These are phyloP conservation scores for Bradypodion pumilum DNA, from an alignment of 2,797 vertebrate genomes.

Conservation along the genomic window DNA sequence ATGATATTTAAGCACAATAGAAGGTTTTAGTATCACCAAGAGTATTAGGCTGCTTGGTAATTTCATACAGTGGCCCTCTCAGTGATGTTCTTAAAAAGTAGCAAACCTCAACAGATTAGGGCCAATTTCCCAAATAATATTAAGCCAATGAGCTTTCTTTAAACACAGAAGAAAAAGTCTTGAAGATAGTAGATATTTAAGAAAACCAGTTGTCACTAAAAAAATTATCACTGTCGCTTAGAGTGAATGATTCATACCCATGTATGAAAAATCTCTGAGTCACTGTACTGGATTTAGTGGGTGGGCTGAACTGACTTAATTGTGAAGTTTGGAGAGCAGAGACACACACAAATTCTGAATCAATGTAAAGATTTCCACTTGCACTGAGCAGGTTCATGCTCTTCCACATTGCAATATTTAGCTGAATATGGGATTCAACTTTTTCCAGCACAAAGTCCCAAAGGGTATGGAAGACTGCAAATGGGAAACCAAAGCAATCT, in stretches of 20 bases:
- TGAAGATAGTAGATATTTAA: constrained; percentile 13
- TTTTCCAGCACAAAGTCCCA: background rate
- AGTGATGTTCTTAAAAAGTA: background rate
- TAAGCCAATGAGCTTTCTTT: background rate
- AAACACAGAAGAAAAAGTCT: background rate
- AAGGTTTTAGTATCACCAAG: background rate
- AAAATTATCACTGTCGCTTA: constrained; percentile 60
- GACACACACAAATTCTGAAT: constrained; percentile 2
- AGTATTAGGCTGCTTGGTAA: background rate
- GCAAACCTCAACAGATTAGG: background rate
- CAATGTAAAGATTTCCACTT: constrained; percentile 6
- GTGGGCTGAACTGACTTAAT: constrained; percentile 68
- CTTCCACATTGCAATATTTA: background rate
- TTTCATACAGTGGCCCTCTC: background rate
- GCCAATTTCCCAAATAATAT: background rate
- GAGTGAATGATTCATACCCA: constrained; percentile 71
- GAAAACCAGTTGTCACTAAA: constrained; percentile 59
- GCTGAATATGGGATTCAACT: background rate
- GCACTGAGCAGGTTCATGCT: background rate
- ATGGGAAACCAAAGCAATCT: constrained; percentile 5
- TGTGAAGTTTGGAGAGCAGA: background rate
- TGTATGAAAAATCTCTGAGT: constrained; percentile 69
- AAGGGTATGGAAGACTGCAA: background rate
- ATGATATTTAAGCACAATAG: background rate
- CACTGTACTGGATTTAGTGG: constrained; percentile 58